Conservation (phyloP, 2,888 invertebrate genomes). For the Margaritifera margaritifera region DNA sequence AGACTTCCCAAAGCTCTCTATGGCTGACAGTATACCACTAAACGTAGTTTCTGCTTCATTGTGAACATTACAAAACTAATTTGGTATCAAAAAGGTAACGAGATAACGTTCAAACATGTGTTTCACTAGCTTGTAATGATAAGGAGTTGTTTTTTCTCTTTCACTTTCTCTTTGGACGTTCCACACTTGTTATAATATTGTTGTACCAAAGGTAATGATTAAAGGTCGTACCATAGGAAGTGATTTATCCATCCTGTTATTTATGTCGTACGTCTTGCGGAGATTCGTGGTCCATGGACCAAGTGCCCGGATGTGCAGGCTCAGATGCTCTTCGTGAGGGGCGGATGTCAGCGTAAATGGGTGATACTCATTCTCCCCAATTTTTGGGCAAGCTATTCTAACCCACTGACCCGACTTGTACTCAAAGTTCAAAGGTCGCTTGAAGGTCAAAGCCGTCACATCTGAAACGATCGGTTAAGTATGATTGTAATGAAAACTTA, state of each 20-base stretch:
- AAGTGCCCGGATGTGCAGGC: conserved; percentile 78
- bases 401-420: conserved; percentile 81
- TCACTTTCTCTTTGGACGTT: too few relatives aligned
- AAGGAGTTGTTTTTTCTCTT: too few relatives aligned
- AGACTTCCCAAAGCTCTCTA: too few relatives aligned
- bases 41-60: too few relatives aligned
- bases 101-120: too few relatives aligned
- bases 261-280: conserved; percentile 69
- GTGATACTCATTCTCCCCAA: conserved; percentile 78
- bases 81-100: too few relatives aligned
- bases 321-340: conserved; percentile 77
- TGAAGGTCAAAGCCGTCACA: conserved; percentile 77
- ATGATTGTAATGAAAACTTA: too few relatives aligned
- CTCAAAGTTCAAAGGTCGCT: conserved; percentile 77
- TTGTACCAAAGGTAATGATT: too few relatives aligned
- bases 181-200: too few relatives aligned
- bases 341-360: conserved; percentile 80
- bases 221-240: conserved; percentile 34
- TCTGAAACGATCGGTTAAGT: conserved; percentile 65
- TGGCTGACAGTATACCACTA: too few relatives aligned
- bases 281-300: conserved; percentile 79
- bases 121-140: too few relatives aligned
- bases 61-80: too few relatives aligned
- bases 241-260: conserved; percentile 30
- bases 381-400: conserved; percentile 77